Conservation (phyloP, 2,797 vertebrate species). For the Paratrypauchen microcephalus region DNA sequence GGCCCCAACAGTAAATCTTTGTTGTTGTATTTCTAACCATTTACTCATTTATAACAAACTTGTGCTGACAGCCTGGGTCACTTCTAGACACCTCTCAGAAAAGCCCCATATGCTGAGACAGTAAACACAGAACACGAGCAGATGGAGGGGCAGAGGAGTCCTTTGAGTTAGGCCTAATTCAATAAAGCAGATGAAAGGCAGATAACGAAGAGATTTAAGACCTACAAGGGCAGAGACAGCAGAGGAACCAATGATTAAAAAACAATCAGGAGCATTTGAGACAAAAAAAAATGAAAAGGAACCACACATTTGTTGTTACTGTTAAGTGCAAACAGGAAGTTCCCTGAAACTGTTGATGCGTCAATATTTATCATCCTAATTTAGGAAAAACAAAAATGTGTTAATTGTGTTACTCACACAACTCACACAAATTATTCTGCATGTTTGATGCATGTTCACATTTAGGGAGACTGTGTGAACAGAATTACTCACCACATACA, state of each 20-base stretch:
- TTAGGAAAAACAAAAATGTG: constrained; percentile 6
- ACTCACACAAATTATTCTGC: background rate
- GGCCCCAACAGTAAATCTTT: background rate
- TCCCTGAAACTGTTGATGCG: background rate
- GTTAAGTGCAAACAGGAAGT: background rate
- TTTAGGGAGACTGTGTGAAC: no score
- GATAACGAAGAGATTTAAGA: constrained; percentile 30
- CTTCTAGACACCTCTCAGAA: background rate
- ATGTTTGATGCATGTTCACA: background rate
- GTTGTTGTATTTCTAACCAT: background rate
- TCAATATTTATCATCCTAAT: constrained; percentile 4
- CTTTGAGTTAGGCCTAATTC: constrained; percentile 46
- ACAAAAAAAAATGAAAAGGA: background rate
- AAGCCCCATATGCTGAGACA: background rate
- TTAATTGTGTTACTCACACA: background rate
- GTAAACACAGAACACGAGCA: constrained; percentile 21
- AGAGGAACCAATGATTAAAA: constrained; percentile 22
- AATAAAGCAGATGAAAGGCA: constrained; percentile 54
- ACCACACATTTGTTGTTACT: background rate
- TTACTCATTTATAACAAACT: background rate
- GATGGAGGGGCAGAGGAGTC: constrained; percentile 22
- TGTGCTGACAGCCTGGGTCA: constrained; percentile 3
- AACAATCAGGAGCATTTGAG: constrained; percentile 9
- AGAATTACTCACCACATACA: no score
- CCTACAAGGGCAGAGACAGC: constrained; percentile 18